Percentiles rank a stretch among this genome's conserved stretches.
These are phyloP conservation scores for Ypsolopha sequella DNA, from an alignment of 2,888 invertebrate genomes.

Conservation along the genomic window DNA sequence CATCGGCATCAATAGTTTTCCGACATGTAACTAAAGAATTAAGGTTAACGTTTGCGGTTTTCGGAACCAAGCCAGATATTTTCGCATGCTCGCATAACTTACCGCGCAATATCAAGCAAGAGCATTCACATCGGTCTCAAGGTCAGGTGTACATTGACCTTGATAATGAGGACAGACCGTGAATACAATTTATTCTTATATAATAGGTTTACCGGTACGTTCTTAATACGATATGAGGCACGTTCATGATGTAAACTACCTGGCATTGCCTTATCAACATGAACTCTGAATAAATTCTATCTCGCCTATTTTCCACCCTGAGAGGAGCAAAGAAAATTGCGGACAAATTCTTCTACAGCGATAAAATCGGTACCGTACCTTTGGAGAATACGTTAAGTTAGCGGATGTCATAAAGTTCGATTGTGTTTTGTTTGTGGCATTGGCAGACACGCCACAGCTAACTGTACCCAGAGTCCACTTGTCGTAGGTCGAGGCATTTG, in stretches of 20 bases:
- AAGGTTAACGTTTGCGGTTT: too few relatives aligned
- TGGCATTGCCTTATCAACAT: too few relatives aligned
- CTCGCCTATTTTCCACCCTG: too few relatives aligned
- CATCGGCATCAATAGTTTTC: constrained; percentile 2
- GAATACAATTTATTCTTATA: too few relatives aligned
- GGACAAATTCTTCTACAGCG: neutral
- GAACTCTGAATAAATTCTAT: too few relatives aligned
- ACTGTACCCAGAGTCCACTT: constrained; percentile 16
- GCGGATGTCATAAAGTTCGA: constrained; percentile 13
- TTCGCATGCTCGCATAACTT: too few relatives aligned
- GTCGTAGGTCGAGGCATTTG: constrained; percentile 23
- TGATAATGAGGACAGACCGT: too few relatives aligned
- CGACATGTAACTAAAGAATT: neutral
- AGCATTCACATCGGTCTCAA: neutral
- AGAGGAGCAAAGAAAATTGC: neutral
- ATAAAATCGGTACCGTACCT: neutral
- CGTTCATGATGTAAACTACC: too few relatives aligned
- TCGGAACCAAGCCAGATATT: too few relatives aligned
- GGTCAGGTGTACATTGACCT: neutral
- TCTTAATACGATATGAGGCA: too few relatives aligned
- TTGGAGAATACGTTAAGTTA: constrained; percentile 8
- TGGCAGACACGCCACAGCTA: constrained; percentile 7
- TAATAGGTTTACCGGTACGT: too few relatives aligned
- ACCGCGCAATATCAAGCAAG: too few relatives aligned
- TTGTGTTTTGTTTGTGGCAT: constrained; percentile 13